These are phyloP conservation scores for Eidolon dupreanum DNA, from an alignment of 2,797 vertebrate species.

Conservation along the genomic window DNA sequence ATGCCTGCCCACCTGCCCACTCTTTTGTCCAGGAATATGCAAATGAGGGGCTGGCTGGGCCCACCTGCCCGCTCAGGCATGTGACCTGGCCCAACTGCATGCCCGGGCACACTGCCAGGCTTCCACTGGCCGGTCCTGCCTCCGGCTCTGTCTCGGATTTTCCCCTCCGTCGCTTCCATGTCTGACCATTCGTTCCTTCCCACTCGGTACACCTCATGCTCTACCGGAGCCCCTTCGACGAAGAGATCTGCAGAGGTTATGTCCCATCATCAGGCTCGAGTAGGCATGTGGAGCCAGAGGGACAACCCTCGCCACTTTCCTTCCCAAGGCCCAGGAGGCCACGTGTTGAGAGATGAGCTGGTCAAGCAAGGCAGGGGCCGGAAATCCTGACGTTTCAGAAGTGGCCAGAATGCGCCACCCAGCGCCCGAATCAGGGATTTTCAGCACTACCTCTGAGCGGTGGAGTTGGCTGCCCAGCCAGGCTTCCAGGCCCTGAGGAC, in stretches of 20 bases:
- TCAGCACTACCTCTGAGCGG: constrained; percentile 86
- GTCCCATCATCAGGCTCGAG: constrained; percentile 53
- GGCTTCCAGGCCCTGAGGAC: constrained; percentile 75
- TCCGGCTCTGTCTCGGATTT: constrained; percentile 78
- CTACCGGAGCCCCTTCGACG: constrained; percentile 74
- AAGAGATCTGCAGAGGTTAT: constrained; percentile 70
- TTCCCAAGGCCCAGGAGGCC: background rate
- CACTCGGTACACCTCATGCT: constrained; percentile 77
- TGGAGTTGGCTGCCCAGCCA: constrained; percentile 79
- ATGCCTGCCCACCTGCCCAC: constrained; percentile 82
- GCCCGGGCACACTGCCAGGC: constrained; percentile 81
- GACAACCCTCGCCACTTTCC: background rate
- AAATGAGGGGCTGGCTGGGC: constrained; percentile 81
- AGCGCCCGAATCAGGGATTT: constrained; percentile 82
- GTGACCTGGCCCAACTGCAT: constrained; percentile 73
- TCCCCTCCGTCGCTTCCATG: constrained; percentile 74
- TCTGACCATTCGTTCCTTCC: constrained; percentile 78
- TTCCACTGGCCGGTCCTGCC: constrained; percentile 77
- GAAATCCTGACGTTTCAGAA: constrained; percentile 66
- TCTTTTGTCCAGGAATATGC: constrained; percentile 83
- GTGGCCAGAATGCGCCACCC: constrained; percentile 60
- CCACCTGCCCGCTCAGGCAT: constrained; percentile 79
- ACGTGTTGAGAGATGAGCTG: background rate
- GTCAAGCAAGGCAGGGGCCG: constrained; percentile 51
- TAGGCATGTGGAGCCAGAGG: background rate